These are phyloP conservation scores for Diprion similis DNA, from an alignment of 1,140 invertebrate species.

Conservation along the genomic window DNA sequence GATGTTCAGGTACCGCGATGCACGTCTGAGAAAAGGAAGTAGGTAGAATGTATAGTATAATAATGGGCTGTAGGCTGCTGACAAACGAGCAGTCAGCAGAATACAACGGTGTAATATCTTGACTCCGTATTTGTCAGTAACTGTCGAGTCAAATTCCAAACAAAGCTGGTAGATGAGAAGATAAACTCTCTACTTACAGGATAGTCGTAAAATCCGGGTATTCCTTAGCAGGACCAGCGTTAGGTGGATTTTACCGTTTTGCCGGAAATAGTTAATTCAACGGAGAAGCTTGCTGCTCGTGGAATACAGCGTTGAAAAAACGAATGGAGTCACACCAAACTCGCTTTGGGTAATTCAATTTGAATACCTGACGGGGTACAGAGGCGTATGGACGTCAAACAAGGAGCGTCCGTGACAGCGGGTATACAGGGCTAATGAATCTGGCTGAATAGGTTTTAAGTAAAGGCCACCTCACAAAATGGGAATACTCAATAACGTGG, in stretches of 20 bases:
- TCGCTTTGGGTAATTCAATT: conserved; percentile 2
- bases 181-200: not conserved
- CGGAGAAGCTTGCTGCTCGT: conserved; percentile 20
- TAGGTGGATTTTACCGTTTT: conserved; percentile 9
- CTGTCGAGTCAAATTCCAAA: not conserved
- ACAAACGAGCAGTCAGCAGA: not conserved
- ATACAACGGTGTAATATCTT: not conserved
- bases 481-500: not conserved
- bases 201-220: not conserved
- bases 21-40: not conserved
- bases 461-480: not conserved
- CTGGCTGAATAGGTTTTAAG: not conserved
- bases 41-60: not conserved
- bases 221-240: not conserved
- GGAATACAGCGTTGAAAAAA: conserved; percentile 19
- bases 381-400: not conserved
- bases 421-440: not conserved
- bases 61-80: not conserved
- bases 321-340: not conserved
- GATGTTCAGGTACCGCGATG: no score
- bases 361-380: not conserved
- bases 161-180: not conserved
- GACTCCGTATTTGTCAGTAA: not conserved
- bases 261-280: conserved; percentile 23
- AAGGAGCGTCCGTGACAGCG: not conserved